Percentiles rank a stretch among this genome's conserved stretches.
Conservation (phyloP, 2,888 invertebrate species). For the Alentia gelatinosa region DNA sequence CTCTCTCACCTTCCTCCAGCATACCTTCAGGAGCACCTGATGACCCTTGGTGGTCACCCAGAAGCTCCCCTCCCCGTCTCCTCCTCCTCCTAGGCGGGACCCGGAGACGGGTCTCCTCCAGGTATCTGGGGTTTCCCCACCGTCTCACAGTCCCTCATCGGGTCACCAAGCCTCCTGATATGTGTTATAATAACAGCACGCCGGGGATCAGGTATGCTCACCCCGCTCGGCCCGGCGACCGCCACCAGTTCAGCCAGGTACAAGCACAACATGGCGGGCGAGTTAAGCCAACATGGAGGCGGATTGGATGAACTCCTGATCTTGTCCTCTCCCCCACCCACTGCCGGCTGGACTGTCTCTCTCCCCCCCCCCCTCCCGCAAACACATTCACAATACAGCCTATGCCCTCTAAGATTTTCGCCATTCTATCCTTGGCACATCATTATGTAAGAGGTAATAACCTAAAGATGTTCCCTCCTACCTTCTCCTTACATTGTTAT, state of each 20-base stretch:
- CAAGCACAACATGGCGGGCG: not conserved
- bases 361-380: no score
- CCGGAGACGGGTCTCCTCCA: not conserved
- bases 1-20: not conserved
- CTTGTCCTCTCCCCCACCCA: no score
- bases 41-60: not conserved
- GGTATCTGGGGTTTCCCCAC: not conserved
- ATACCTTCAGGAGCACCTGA: not conserved
- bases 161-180: not conserved
- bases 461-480: no score
- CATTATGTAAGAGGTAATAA: no score
- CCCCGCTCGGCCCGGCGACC: not conserved
- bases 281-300: not conserved
- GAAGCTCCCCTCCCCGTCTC: not conserved
- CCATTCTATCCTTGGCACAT: no score
- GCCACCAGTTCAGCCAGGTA: conserved; percentile 28
- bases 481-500: no score
- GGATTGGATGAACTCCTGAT: not conserved
- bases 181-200: conserved; percentile 13
- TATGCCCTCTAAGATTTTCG: no score
- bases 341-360: no score
- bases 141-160: not conserved
- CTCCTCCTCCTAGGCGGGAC: not conserved
- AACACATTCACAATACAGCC: no score
- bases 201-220: not conserved